Conservation (phyloP, 1,140 invertebrate genomes). For the Eupristina koningsbergeri region DNA sequence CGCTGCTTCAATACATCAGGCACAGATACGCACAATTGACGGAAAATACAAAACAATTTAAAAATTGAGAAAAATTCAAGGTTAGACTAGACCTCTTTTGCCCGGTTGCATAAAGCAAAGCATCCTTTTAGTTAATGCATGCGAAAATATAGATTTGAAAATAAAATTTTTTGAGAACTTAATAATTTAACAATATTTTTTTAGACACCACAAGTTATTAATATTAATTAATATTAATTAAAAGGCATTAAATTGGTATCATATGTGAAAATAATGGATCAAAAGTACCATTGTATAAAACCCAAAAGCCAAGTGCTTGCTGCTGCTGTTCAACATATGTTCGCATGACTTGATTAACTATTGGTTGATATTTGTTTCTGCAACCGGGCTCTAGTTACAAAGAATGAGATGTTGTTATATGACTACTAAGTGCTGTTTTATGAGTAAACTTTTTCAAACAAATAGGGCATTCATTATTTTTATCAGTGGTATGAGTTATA, state of each 20-base stretch:
- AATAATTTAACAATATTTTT: background rate
- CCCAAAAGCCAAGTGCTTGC: conserved; percentile 31
- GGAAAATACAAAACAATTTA: conserved; percentile 40
- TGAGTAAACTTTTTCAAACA: conserved; percentile 68
- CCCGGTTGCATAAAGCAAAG: conserved; percentile 45
- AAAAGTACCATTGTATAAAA: conserved; percentile 44
- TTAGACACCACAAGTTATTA: background rate
- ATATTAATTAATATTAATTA: no score
- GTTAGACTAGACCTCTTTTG: conserved; percentile 36
- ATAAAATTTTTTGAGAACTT: conserved; percentile 8
- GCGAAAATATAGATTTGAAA: conserved; percentile 8
- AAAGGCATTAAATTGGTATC: conserved; percentile 6
- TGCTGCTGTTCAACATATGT: conserved; percentile 37
- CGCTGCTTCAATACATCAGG: conserved; percentile 6
- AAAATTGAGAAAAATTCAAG: conserved; percentile 28
- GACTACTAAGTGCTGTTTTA: conserved; percentile 65
- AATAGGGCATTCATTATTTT: conserved; percentile 77
- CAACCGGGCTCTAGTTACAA: conserved; percentile 58
- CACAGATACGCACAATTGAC: conserved; percentile 17
- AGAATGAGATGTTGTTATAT: conserved; percentile 65
- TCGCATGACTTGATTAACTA: conserved; percentile 31
- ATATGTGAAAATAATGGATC: conserved; percentile 34
- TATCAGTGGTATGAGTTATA: conserved; percentile 77
- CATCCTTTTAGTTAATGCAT: conserved; percentile 10
- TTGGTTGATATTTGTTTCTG: conserved; percentile 35